Evolutionary conservation across 1,140 invertebrate genomes (phyloP).

Genomic region (Pararge aegeria): DNA sequence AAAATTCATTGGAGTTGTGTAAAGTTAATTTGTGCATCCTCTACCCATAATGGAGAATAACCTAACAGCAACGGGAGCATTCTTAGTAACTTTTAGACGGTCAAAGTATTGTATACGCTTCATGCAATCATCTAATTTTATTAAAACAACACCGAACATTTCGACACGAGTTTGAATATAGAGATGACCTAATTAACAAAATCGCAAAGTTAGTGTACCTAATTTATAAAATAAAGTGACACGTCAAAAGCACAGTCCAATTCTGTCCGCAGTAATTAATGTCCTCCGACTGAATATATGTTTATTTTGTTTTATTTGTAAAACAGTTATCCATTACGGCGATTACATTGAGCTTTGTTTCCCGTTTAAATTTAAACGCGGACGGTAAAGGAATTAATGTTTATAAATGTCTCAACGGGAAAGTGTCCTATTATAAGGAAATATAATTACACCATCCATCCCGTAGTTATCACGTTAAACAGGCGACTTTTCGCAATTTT

Average conservation of each 20-base stretch:
- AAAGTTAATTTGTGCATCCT: not conserved
- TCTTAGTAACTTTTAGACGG: not conserved
- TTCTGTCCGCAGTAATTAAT: slow-evolving; percentile 10
- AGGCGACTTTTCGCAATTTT: slow-evolving; percentile 26
- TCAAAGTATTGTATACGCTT: not conserved
- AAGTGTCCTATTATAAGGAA: slow-evolving; percentile 15
- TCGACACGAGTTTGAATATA: not conserved
- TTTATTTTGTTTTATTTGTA: slow-evolving; percentile 3
- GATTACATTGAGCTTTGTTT: slow-evolving; percentile 5
- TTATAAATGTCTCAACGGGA: not conserved
- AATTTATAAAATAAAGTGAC: slow-evolving; percentile 8
- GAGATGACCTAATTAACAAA: not conserved
- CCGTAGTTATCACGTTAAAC: slow-evolving; percentile 23
- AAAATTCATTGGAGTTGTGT: not conserved
- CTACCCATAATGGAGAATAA: not conserved
- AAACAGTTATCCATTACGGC: slow-evolving; percentile 8
- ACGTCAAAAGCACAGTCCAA: slow-evolving; percentile 7
- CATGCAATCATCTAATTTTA: not conserved
- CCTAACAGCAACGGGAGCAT: not conserved
- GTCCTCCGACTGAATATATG: not conserved
- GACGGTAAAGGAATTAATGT: not conserved
- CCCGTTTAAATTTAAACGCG: not conserved
- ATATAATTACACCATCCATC: slow-evolving; percentile 20
- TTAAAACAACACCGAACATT: not conserved
- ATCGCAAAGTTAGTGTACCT: slow-evolving; percentile 5